These are phyloP conservation scores for Kryptolebias ocellatus DNA, from an alignment of 2,797 vertebrate species.

Conservation along the genomic window DNA sequence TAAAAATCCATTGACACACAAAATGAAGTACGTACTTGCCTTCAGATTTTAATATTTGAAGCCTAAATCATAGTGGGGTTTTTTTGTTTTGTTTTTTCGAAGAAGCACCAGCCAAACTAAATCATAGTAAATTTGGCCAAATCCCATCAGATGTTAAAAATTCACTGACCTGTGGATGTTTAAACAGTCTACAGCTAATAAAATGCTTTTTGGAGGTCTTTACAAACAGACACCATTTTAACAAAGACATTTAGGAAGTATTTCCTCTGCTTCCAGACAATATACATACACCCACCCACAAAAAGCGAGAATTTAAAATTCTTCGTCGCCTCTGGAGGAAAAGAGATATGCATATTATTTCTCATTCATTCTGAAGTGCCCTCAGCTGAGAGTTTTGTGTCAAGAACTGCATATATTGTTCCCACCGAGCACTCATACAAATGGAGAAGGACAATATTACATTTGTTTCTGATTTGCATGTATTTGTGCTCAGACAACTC, in stretches of 20 bases:
- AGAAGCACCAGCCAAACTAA: too few species aligned
- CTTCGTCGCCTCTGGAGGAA: constrained; percentile 8
- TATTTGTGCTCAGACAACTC: constrained; percentile 20
- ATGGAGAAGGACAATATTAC: neutral
- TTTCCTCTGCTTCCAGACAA: neutral
- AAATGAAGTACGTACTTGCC: too few species aligned
- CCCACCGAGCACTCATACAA: neutral
- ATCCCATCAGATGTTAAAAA: too few species aligned
- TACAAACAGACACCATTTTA: neutral
- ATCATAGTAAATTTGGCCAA: too few species aligned
- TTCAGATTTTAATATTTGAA: too few species aligned
- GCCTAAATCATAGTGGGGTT: too few species aligned
- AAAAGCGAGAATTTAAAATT: constrained; percentile 6
- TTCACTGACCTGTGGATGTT: too few species aligned
- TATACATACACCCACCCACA: neutral
- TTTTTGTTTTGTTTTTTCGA: too few species aligned
- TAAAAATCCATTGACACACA: too few species aligned
- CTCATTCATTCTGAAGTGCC: constrained; percentile 22
- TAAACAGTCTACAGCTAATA: too few species aligned
- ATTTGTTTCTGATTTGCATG: constrained; percentile 11
- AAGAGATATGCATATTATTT: constrained; percentile 24
- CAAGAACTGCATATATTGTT: neutral
- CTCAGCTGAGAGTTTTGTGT: constrained; percentile 19
- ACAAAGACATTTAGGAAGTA: neutral
- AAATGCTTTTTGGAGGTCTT: too few species aligned